A percentile compares a stretch with the other conserved stretches of the same genome.
phyloP scores from a whole-genome alignment of 2,888 invertebrate species.

The Actias luna region DNA sequence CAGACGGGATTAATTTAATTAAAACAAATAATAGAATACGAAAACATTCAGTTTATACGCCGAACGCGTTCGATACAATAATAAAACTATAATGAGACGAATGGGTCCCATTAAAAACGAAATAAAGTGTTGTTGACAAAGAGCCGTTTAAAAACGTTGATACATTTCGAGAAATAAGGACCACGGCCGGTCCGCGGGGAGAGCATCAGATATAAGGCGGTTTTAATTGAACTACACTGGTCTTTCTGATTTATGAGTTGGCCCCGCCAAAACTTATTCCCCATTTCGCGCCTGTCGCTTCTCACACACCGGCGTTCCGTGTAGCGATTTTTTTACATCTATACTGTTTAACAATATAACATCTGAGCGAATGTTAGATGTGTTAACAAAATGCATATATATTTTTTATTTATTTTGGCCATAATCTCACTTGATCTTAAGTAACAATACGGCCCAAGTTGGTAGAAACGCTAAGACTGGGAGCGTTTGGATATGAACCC shows the following conservation, averaged over 20 bases:
- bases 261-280: constrained; percentile 75
- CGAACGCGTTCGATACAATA: background rate
- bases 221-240: constrained; percentile 80
- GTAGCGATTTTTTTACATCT: background rate
- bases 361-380: too few species aligned
- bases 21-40: background rate
- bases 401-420: too few species aligned
- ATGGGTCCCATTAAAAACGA: constrained; percentile 20
- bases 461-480: too few species aligned
- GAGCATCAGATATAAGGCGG: constrained; percentile 72
- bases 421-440: too few species aligned
- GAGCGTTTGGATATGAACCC: too few species aligned
- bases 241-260: constrained; percentile 77
- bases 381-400: too few species aligned
- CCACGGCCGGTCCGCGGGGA: constrained; percentile 39
- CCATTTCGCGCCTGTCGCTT: constrained; percentile 61
- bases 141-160: constrained; percentile 47
- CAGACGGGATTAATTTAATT: background rate
- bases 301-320: constrained; percentile 32
- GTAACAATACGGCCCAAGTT: too few species aligned
- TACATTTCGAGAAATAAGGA: constrained; percentile 23
- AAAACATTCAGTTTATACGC: background rate
- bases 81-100: constrained; percentile 22
- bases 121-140: constrained; percentile 43
- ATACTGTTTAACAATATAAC: background rate